A percentile compares a stretch with the other conserved stretches of the same genome.
Evolutionary conservation across 35 echinoderm and acorn worm genomes (phyloP).

Genomic region (Apostichopus parvimensis): DNA sequence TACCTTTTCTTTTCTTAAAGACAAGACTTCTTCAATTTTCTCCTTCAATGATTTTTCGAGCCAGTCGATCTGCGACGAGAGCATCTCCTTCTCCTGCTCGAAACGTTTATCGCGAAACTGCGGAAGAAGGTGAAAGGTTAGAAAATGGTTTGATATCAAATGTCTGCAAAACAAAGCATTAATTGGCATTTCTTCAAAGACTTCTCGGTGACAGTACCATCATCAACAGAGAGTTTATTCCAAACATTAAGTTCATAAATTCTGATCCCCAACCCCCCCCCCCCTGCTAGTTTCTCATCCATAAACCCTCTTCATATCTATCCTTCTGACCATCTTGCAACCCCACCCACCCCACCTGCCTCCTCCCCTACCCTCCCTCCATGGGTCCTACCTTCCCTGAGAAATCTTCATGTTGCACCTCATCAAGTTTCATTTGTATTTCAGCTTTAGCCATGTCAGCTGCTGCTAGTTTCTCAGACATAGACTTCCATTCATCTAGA

Average conservation of each 20-base stretch:
- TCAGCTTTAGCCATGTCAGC: conserved; percentile 78
- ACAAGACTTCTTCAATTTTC: conserved; percentile 77
- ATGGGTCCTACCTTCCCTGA: conserved; percentile 71
- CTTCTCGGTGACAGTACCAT: too few species aligned
- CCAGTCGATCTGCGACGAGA: conserved; percentile 83
- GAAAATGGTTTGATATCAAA: too few species aligned
- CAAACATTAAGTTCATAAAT: too few species aligned
- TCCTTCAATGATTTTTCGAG: conserved; percentile 74
- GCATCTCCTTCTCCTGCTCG: conserved; percentile 84
- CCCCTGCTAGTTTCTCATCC: conserved; percentile 71
- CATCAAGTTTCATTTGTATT: conserved; percentile 79
- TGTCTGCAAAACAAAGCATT: too few species aligned
- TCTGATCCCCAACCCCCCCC: too few species aligned
- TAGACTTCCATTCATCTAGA: conserved; percentile 88
- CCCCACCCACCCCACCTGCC: too few species aligned
- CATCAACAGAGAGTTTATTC: too few species aligned
- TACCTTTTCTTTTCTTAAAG: conserved; percentile 87
- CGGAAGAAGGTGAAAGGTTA: neutral
- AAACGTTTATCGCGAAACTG: conserved; percentile 93
- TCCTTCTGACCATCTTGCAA: too few species aligned
- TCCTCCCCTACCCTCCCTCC: too few species aligned
- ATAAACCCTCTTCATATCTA: conserved; percentile 62
- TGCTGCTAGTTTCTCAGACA: conserved; percentile 82
- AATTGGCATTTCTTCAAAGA: too few species aligned
- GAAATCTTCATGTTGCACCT: conserved; percentile 82